These are phyloP conservation scores for Operophtera brumata DNA, from an alignment of 2,888 invertebrate genomes.

Conservation along the genomic window DNA sequence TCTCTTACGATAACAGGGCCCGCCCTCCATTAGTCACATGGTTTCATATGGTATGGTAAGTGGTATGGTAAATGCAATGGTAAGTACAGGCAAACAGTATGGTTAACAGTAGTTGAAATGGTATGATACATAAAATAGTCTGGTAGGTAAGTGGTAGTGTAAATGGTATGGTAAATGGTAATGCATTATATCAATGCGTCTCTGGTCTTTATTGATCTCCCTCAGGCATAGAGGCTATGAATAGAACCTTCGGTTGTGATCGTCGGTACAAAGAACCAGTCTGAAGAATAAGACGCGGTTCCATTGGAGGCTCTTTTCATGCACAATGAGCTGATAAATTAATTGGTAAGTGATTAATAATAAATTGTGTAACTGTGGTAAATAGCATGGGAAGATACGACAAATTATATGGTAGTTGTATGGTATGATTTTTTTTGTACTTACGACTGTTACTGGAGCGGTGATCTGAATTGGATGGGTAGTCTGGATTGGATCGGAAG, in stretches of 20 bases:
- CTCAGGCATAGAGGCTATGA: no score
- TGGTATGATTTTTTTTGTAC: neutral
- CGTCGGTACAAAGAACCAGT: no score
- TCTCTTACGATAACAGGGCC: slow-evolving; percentile 8
- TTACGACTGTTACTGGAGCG: slow-evolving; percentile 13
- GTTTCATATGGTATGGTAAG: neutral
- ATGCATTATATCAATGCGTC: no score
- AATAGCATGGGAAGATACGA: neutral
- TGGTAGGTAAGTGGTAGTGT: no score
- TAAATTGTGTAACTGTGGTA: no score
- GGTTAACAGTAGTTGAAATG: neutral
- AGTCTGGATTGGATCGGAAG: slow-evolving; percentile 1
- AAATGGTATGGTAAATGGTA: no score
- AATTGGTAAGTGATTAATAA: no score
- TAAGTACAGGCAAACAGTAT: neutral
- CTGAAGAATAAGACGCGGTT: no score
- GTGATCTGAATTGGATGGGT: slow-evolving; percentile 1
- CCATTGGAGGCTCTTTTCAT: no score
- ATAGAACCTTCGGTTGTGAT: no score
- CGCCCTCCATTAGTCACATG: neutral
- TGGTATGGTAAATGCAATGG: neutral
- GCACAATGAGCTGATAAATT: no score
- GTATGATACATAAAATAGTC: neutral
- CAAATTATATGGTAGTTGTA: neutral
- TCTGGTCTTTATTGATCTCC: no score